Evolutionary conservation across 2,113 vertebrate genomes (phyloP).

Genomic region (Hyperopisus bebe): DNA sequence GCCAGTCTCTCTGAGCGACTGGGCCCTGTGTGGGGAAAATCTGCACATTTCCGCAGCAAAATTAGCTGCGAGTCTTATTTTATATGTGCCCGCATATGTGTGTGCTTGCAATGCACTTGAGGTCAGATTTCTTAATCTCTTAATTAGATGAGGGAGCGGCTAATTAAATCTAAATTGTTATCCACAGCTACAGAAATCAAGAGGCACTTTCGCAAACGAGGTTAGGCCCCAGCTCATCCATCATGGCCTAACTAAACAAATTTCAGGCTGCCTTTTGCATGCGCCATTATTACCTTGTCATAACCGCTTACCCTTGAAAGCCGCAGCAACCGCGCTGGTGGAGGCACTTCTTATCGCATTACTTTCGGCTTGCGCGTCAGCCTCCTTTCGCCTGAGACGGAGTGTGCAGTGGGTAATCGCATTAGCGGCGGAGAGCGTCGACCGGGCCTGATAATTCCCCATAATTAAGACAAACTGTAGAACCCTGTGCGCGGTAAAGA

Average conservation of each 20-base stretch:
- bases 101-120: slow-evolving; percentile 50
- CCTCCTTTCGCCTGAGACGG: slow-evolving; percentile 90
- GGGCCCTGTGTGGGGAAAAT: background rate
- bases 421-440: slow-evolving; percentile 65
- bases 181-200: slow-evolving; percentile 93
- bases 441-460: slow-evolving; percentile 57
- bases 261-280: slow-evolving; percentile 89
- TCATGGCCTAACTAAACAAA: slow-evolving; percentile 99
- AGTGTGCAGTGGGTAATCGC: slow-evolving; percentile 79
- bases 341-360: slow-evolving; percentile 96
- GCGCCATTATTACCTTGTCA: slow-evolving; percentile 98
- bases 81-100: slow-evolving; percentile 36
- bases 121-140: slow-evolving; percentile 82
- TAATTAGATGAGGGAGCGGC: slow-evolving; percentile 87
- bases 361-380: slow-evolving; percentile 90
- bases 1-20: background rate
- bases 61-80: slow-evolving; percentile 22
- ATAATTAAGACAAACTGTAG: slow-evolving; percentile 63
- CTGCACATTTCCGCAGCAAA: slow-evolving; percentile 28
- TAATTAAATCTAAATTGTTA: slow-evolving; percentile 99
- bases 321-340: slow-evolving; percentile 73
- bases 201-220: slow-evolving; percentile 83
- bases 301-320: slow-evolving; percentile 94
- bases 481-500: slow-evolving; percentile 37
- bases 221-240: slow-evolving; percentile 88